These are phyloP conservation scores for Ashinkailepas kermadecensis DNA, from an alignment of 2,888 invertebrate genomes.

Conservation along the genomic window DNA sequence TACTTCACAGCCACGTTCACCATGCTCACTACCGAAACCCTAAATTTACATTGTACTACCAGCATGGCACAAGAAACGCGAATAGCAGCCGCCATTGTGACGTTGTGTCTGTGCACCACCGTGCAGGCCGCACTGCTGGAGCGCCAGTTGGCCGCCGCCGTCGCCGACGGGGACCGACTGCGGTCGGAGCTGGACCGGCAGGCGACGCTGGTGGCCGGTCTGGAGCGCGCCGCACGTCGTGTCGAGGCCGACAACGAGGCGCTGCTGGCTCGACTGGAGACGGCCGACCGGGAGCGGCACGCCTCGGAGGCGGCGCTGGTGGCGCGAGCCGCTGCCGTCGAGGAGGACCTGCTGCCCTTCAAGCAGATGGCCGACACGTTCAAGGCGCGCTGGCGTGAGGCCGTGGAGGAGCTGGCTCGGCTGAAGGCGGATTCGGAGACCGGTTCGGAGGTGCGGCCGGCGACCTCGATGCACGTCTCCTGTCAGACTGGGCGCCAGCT, in stretches of 20 bases:
- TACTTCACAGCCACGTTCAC: no score
- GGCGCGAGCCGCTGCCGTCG: neutral
- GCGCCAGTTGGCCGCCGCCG: neutral
- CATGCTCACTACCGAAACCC: no score
- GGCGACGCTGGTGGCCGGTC: neutral
- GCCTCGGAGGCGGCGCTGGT: neutral
- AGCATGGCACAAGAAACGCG: no score
- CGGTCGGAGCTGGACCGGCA: neutral
- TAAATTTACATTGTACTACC: no score
- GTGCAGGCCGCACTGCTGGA: neutral
- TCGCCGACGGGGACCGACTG: neutral
- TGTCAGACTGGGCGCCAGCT: neutral
- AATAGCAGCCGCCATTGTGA: no score
- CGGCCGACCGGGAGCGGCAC: neutral
- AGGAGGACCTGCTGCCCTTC: conserved; percentile 11
- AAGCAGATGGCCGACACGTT: conserved; percentile 19
- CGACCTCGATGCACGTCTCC: neutral
- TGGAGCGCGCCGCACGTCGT: neutral
- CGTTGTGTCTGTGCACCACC: no score
- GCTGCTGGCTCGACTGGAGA: neutral
- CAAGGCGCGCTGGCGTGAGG: conserved; percentile 11
- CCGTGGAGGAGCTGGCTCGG: neutral
- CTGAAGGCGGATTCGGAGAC: neutral
- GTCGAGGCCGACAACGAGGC: conserved; percentile 1
- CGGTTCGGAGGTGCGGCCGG: neutral